Evolutionary conservation across 2,888 invertebrate genomes (phyloP).

Genomic region (Octodonta nipae): DNA sequence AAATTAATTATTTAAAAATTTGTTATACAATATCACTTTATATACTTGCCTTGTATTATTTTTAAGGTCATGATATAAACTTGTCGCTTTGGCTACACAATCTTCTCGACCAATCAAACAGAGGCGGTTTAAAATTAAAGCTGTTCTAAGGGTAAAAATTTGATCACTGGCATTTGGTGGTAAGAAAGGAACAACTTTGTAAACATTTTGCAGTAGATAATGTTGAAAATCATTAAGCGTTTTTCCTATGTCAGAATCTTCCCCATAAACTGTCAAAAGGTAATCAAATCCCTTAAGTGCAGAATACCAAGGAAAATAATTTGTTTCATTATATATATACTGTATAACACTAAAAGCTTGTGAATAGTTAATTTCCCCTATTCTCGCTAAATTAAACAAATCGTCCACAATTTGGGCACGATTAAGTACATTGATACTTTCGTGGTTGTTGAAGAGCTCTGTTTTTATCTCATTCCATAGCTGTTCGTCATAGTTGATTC

Average conservation of each 20-base stretch:
- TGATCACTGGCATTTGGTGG: conserved; percentile 22
- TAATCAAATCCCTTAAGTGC: conserved; percentile 40
- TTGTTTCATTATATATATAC: conserved; percentile 53
- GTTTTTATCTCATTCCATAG: conserved; percentile 42
- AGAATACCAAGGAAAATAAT: conserved; percentile 66
- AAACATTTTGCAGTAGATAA: conserved; percentile 13
- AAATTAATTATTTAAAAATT: too few species aligned
- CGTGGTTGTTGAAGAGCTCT: conserved; percentile 33
- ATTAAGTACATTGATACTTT: conserved; percentile 48
- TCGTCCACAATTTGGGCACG: conserved; percentile 72
- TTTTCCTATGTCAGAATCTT: conserved; percentile 7
- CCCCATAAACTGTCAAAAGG: conserved; percentile 11
- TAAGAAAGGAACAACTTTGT: conserved; percentile 12
- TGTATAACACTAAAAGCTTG: conserved; percentile 49
- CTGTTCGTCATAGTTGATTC: conserved; percentile 49
- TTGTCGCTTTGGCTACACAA: conserved; percentile 41
- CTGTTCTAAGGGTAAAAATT: conserved; percentile 42
- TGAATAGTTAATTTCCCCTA: conserved; percentile 44
- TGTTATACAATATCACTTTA: too few species aligned
- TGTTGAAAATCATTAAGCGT: conserved; percentile 1
- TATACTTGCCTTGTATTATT: neutral
- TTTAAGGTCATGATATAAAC: conserved; percentile 23
- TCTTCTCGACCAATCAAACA: conserved; percentile 48
- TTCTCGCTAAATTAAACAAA: conserved; percentile 55
- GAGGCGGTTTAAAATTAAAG: conserved; percentile 43